These are phyloP conservation scores for Manacus vitellinus DNA, from an alignment of 2,113 vertebrate genomes.

Conservation along the genomic window DNA sequence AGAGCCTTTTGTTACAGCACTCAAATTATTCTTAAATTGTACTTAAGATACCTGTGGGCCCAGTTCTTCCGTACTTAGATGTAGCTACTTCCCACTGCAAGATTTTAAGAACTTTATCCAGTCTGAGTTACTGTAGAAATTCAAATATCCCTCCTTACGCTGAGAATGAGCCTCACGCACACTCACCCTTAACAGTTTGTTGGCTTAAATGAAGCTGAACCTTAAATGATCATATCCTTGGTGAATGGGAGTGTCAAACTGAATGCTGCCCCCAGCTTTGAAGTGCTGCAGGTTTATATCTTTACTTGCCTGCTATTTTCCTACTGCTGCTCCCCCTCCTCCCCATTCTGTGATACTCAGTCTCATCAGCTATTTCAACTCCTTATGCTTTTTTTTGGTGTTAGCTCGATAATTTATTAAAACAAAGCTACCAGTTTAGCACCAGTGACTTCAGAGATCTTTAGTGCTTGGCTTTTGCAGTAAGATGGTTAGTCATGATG, in stretches of 20 bases:
- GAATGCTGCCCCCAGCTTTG: background rate
- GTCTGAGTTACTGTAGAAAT: background rate
- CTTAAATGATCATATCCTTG: background rate
- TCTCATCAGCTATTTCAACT: background rate
- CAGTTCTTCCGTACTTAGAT: background rate
- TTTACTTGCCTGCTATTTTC: background rate
- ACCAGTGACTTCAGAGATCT: background rate
- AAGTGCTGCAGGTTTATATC: background rate
- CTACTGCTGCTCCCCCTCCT: background rate
- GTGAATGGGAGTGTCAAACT: background rate
- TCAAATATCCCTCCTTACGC: background rate
- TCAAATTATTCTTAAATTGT: background rate
- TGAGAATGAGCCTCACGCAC: background rate
- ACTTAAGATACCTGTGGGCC: background rate
- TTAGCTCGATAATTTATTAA: background rate
- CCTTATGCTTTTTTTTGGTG: background rate
- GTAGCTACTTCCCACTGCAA: background rate
- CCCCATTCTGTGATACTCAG: background rate
- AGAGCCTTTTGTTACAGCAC: background rate
- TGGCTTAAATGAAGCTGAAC: background rate
- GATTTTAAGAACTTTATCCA: background rate
- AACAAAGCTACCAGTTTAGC: background rate
- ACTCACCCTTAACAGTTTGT: background rate
- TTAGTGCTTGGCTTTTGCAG: background rate
- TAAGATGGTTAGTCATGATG: background rate